Evolutionary conservation across 2,797 vertebrate genomes (phyloP), one percentile per base, ranked within the genome.

Genomic region (Acomys russatus): DNA sequence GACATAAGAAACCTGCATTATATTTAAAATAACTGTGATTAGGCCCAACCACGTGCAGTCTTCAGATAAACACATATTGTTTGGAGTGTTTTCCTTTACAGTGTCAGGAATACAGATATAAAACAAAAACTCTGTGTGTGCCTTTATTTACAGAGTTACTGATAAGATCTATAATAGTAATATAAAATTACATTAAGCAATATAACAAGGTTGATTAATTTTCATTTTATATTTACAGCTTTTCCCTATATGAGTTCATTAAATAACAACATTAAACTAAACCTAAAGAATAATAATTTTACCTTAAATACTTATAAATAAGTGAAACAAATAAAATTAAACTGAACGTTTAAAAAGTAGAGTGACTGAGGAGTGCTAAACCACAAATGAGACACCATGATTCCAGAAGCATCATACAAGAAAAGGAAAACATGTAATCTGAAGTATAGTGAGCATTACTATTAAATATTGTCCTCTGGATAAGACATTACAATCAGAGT

Each of bases 321-420:
- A 96, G 92, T 49, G 90, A 96, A 97, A 96, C 88, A 96, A 98
- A 97, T 97, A 98, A 98, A 98, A 99, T 98, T 98, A 98, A 98
- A 97, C 88, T 98, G 98, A 98, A 98, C 98, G 99, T 99, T 99
- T 98, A 98, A 98, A n/a, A n/a, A n/a, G 56, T 12, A 2, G 56
- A 59, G 56, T 14, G 56, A 59, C 56, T 59, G 56, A 59, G 4
- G 12, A 59, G 15, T 63, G 17, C 61, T 63, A 7, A 78, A 18
- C 9, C 30, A 9, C 33, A 33, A 78, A 54, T 78, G 28, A 3
- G 8, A 20, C 28, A 54, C 28, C 1, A 78, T 33, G 76, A 30
- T 28, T 78, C 49, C 54, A 17, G 49, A 9, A 78, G 28, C 17
- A 33, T 78, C 49, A 54, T 30, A 51, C 23, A 78, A 78, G 28